Percentiles rank a stretch among this genome's conserved stretches.
phyloP scores from a whole-genome alignment of 2,113 vertebrate species.

The Semicossyphus pulcher region DNA sequence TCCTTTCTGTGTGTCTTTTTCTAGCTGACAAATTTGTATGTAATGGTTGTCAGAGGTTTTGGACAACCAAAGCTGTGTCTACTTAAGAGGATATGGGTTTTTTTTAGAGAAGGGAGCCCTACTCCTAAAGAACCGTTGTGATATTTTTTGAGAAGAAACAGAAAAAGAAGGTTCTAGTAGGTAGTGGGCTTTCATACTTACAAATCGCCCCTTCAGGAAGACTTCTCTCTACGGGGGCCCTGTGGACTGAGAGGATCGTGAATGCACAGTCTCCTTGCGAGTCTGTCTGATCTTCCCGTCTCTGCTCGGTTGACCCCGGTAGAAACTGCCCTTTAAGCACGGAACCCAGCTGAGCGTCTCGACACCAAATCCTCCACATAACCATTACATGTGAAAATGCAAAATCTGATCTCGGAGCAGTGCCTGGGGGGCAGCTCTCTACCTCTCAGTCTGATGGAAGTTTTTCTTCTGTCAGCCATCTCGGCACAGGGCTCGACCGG shows the following conservation, averaged over 20 bases:
- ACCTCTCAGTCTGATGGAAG: constrained; percentile 77
- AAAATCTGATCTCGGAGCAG: constrained; percentile 71
- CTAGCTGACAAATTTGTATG: constrained; percentile 76
- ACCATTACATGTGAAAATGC: constrained; percentile 73
- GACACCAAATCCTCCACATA: constrained; percentile 71
- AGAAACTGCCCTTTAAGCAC: constrained; percentile 76
- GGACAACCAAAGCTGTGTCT: constrained; percentile 61
- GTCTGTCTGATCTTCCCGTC: constrained; percentile 63
- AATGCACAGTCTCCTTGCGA: constrained; percentile 56
- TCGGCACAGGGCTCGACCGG: constrained; percentile 64
- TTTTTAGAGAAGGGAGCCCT: constrained; percentile 70
- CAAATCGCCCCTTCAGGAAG: constrained; percentile 51
- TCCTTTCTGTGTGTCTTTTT: constrained; percentile 67
- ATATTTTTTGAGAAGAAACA: constrained; percentile 74
- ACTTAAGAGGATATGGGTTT: constrained; percentile 44
- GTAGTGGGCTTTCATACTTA: constrained; percentile 62
- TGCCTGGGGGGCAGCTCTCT: constrained; percentile 75
- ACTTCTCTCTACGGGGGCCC: constrained; percentile 51
- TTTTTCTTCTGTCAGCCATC: constrained; percentile 62
- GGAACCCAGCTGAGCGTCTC: constrained; percentile 55
- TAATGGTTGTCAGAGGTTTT: constrained; percentile 67
- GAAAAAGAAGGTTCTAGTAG: constrained; percentile 68
- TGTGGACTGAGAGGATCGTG: constrained; percentile 61
- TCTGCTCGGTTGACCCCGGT: constrained; percentile 55
- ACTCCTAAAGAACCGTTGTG: constrained; percentile 57